phyloP scores from a whole-genome alignment of 2,113 vertebrate genomes.

The Eptesicus fuscus region DNA sequence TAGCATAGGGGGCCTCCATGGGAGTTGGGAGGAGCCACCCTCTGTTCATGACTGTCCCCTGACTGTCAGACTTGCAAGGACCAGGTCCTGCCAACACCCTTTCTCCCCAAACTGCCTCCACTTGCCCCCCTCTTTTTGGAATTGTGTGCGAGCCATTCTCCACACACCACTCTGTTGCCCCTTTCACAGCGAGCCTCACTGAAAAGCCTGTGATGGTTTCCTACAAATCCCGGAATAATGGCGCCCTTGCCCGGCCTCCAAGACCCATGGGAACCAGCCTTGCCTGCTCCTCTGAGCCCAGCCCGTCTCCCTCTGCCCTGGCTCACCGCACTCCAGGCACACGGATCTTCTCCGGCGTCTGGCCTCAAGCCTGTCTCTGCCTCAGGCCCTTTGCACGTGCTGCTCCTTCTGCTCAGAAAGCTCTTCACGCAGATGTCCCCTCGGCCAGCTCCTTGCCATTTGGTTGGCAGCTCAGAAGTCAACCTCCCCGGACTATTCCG shows the following conservation, averaged over 20 bases:
- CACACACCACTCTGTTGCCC: neutral
- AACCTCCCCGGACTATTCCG: neutral
- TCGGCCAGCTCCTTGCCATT: neutral
- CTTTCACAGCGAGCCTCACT: neutral
- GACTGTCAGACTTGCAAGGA: neutral
- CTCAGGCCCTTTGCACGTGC: neutral
- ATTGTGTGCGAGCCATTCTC: neutral
- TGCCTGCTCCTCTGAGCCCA: neutral
- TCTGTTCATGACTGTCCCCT: neutral
- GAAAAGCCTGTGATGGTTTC: neutral
- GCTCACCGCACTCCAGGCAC: neutral
- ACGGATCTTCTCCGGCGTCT: fast-evolving
- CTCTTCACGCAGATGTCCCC: neutral
- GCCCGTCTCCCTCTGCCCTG: neutral
- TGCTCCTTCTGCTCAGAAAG: neutral
- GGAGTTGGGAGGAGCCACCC: neutral
- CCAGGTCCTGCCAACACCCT: neutral
- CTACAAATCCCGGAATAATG: neutral
- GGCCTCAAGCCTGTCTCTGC: neutral
- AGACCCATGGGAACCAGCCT: neutral
- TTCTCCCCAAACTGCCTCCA: no score
- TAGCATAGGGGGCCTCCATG: neutral
- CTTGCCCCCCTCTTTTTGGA: neutral
- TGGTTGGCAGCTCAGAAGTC: neutral
- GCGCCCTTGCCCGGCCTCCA: neutral